Conservation (phyloP, 2,113 vertebrate species). For the Poecile atricapillus region DNA sequence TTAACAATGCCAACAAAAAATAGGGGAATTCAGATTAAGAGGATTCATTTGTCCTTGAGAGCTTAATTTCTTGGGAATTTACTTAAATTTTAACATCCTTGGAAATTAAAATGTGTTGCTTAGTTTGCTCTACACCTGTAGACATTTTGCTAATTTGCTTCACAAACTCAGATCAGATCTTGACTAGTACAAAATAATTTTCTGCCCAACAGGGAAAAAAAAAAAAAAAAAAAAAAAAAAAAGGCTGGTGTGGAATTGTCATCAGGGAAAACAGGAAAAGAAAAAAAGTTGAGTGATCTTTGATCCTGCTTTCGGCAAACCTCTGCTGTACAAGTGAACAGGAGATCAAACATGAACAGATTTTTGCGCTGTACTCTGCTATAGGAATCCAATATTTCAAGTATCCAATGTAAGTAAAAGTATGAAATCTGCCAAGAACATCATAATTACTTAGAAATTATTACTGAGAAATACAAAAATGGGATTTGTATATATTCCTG, state of each 20-base stretch:
- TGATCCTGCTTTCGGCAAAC: slow-evolving; percentile 67
- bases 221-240: not conserved
- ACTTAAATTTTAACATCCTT: not conserved
- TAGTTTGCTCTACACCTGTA: not conserved
- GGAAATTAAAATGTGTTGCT: not conserved
- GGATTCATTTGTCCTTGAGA: not conserved
- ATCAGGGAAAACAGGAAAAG: slow-evolving; percentile 56
- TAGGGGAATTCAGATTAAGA: not conserved
- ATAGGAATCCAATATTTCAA: slow-evolving; percentile 71
- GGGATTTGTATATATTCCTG: not conserved
- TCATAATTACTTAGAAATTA: slow-evolving; percentile 14
- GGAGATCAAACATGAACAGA: slow-evolving; percentile 71
- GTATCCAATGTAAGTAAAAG: slow-evolving; percentile 54
- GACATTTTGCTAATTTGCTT: not conserved
- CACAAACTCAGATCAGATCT: slow-evolving; percentile 34
- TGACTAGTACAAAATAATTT: slow-evolving; percentile 44
- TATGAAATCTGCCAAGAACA: slow-evolving; percentile 45
- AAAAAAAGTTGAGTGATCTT: slow-evolving; percentile 57
- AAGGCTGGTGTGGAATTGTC: slow-evolving; percentile 29
- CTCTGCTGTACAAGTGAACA: slow-evolving; percentile 58
- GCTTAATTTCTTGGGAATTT: not conserved
- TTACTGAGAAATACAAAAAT: slow-evolving; percentile 18
- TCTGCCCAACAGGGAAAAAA: not conserved
- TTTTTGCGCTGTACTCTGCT: slow-evolving; percentile 31
- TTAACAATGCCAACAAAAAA: not conserved